Evolutionary conservation across 1,140 invertebrate genomes (phyloP), one percentile per base, ranked within the genome.

Genomic region (Bacillus rossius): DNA sequence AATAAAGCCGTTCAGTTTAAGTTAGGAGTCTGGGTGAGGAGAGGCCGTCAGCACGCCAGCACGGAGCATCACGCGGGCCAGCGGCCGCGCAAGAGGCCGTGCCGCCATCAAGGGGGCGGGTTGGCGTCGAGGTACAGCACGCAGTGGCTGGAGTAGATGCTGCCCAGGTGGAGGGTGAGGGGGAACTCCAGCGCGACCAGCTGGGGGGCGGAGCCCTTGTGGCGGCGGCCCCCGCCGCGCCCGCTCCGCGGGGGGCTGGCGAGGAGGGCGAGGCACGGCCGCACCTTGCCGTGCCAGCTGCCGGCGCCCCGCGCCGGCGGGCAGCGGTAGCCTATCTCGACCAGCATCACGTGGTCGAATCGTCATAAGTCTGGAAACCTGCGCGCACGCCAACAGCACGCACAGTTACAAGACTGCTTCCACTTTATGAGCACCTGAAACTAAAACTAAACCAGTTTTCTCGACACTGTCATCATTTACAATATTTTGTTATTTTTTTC

Each of bases 341-440:
- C 60, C 68, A 69, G 57, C 71, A 69, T 70, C 49, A 72, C 61
- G 48, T 71, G 61, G 64, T 77, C 75, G 69, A 73, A 77, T 60
- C 79, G 80, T 84, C 82, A 84, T 79, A 84, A 83, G 67, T 84
- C 81, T 8, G 82, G 81, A 66, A 84, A 84, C 54, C 81, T 76
- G 56, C 65, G 67, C 20, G 57, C 56, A 47, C 40, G 34, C 42
- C 53, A 34, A 34, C 29, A 34, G 5, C 29, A 34, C 5, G n/a
- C 23, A 20, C 8, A 20, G 5, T 19, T 45, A 20, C 17, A 40
- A 40, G 17, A 40, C 17, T 40, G 17, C 17, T 40, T 40, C 13
- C 17, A 40, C 13, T 40, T 40, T 40, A 40, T 17, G 38, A n/a
- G 17, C 17, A 13, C 17, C 17, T 40, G 38, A 13, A n/a, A n/a